These are phyloP conservation scores for Apis florea DNA, from an alignment of 1,140 invertebrate species.

Conservation along the genomic window DNA sequence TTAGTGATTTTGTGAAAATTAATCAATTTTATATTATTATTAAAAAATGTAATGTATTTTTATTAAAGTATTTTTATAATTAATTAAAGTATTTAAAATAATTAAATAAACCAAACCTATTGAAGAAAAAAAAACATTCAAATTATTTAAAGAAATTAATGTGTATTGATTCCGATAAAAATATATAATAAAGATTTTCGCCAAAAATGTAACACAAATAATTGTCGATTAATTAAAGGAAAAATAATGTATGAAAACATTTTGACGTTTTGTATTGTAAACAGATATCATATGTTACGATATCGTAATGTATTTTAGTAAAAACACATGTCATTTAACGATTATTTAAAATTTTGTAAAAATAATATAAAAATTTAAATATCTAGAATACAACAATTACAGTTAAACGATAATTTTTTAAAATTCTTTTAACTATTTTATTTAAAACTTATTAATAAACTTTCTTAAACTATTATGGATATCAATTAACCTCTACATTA, in stretches of 20 bases:
- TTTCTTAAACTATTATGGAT: background rate
- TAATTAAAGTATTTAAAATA: background rate
- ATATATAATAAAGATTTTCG: background rate
- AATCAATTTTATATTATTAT: no score
- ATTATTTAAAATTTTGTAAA: background rate
- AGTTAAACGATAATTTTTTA: background rate
- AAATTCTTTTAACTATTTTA: conserved; percentile 27
- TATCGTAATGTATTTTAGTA: background rate
- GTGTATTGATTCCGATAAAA: conserved; percentile 22
- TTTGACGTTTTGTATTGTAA: background rate
- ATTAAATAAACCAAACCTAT: background rate
- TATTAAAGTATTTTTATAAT: background rate
- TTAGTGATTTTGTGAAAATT: background rate
- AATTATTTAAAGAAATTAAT: background rate
- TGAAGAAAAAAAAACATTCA: background rate
- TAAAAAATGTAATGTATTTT: background rate
- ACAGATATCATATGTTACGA: conserved; percentile 15
- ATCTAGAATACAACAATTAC: background rate
- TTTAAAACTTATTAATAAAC: conserved; percentile 18
- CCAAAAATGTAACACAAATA: background rate
- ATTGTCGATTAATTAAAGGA: conserved; percentile 14
- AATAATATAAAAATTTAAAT: background rate
- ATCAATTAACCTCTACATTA: conserved; percentile 11
- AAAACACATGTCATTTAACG: background rate
- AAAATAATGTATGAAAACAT: conserved; percentile 12